Conservation (phyloP, 2,888 invertebrate species). For the Drosophila merina region DNA sequence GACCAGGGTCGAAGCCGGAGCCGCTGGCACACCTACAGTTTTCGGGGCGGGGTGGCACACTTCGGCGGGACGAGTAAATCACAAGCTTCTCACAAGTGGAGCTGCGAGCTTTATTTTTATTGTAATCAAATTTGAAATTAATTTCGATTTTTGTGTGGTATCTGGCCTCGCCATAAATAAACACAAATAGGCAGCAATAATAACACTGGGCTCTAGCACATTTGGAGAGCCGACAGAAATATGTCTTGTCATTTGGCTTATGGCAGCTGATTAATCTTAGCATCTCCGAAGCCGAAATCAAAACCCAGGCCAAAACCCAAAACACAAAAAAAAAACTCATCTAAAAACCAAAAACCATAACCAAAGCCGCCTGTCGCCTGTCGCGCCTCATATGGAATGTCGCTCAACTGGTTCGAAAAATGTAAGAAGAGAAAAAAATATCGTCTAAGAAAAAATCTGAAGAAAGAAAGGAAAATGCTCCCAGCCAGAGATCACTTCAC, state of each 20-base stretch:
- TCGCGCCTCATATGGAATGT: slow-evolving; percentile 74
- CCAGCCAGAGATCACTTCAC: slow-evolving; percentile 39
- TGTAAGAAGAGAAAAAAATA: slow-evolving; percentile 25
- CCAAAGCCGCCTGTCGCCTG: slow-evolving; percentile 50
- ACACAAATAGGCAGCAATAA: slow-evolving; percentile 69
- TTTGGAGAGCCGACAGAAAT: slow-evolving; percentile 47
- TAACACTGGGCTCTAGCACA: slow-evolving; percentile 50
- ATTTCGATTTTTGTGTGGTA: slow-evolving; percentile 57
- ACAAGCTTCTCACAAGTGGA: slow-evolving; percentile 64
- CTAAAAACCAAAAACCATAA: slow-evolving; percentile 10
- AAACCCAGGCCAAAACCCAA: background rate
- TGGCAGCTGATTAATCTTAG: slow-evolving; percentile 78
- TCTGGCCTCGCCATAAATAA: slow-evolving; percentile 65
- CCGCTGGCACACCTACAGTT: slow-evolving; percentile 34
- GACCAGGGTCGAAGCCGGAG: slow-evolving; percentile 1
- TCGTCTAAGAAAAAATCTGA: slow-evolving; percentile 10
- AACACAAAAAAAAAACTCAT: background rate
- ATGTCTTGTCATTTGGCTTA: slow-evolving; percentile 77
- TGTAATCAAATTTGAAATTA: slow-evolving; percentile 77
- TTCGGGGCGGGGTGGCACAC: slow-evolving; percentile 12
- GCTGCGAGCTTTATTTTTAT: slow-evolving; percentile 60
- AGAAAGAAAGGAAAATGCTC: slow-evolving; percentile 65
- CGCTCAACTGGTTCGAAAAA: slow-evolving; percentile 70
- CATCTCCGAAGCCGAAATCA: slow-evolving; percentile 60
- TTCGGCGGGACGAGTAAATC: slow-evolving; percentile 59